Evolutionary conservation across 1,140 invertebrate genomes (phyloP), one percentile per base, ranked within the genome.

Genomic region (Diabrotica undecimpunctata): DNA sequence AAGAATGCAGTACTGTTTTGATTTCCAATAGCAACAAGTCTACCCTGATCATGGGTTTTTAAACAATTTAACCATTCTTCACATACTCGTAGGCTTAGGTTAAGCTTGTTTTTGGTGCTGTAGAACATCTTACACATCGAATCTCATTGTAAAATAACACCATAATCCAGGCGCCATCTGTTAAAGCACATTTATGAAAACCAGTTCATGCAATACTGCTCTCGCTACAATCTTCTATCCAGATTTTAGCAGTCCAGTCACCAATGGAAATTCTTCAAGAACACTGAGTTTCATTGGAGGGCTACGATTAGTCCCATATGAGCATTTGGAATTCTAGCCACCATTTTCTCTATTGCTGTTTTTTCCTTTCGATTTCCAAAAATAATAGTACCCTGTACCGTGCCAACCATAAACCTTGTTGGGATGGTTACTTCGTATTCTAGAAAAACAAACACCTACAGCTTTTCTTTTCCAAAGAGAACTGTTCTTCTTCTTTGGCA

Each of bases 351-450:
- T 53, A 85, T 81, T 7, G 90, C 85, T 5, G 89, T 90, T 83
- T 77, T 88, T 87, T 90, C 67, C 77, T 89, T 89, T 54, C 92
- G 83, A 78, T 94, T 95, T 66, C 92, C 92, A n/a, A 87, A 88
- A 68, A 95, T 87, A 0, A 95, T 86, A 67, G 88, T 82, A 9
- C 90, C 90, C 81, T 88, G 86, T 80, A 94, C 91, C 50, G 90
- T 91, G 54, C 91, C 92, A 37, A 76, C 82, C 83, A 88, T 85
- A 71, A 88, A 94, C 70, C 91, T 88, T 35, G 94, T 95, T 6
- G 94, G 93, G 76, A 96, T 93, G 0, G 94, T 94, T 0, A 90
- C 84, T 81, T 96, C 94, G 79, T 94, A 96, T 79, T 96, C 94
- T 58, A 97, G 81, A 67, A 88, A 86, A 0, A 91, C n/a, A 92